These are phyloP conservation scores for Lithophane ornitopus DNA, from an alignment of 2,888 invertebrate species.

Conservation along the genomic window DNA sequence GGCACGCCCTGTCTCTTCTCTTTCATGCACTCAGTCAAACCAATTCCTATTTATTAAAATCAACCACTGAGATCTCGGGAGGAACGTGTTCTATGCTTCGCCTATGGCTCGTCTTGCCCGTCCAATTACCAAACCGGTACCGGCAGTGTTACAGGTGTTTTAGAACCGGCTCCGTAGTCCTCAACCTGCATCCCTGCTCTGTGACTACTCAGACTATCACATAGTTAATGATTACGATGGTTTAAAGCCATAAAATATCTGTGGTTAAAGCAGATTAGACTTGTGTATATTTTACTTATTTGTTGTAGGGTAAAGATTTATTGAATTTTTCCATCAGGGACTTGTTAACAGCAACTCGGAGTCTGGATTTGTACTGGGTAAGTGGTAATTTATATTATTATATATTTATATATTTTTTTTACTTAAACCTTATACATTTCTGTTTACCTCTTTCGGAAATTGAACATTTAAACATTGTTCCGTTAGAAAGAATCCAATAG, in stretches of 20 bases:
- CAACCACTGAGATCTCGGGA: background rate
- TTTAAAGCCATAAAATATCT: background rate
- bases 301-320: background rate
- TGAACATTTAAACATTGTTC: too few relatives aligned
- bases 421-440: too few relatives aligned
- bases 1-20: too few relatives aligned
- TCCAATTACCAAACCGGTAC: conserved; percentile 39
- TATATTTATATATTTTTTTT: too few relatives aligned
- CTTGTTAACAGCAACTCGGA: background rate
- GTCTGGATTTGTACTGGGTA: background rate
- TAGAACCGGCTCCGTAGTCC: conserved; percentile 22
- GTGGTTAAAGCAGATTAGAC: background rate
- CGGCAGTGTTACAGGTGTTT: conserved; percentile 31
- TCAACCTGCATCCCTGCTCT: conserved; percentile 26
- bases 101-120: background rate
- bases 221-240: background rate
- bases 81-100: conserved; percentile 10
- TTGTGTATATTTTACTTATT: background rate
- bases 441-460: too few relatives aligned
- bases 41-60: background rate
- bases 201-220: background rate
- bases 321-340: background rate
- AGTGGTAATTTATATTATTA: background rate
- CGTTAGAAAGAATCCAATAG: too few relatives aligned
- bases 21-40: background rate